Evolutionary conservation across 2,888 invertebrate genomes (phyloP).

Genomic region (Tholera decimalis): DNA sequence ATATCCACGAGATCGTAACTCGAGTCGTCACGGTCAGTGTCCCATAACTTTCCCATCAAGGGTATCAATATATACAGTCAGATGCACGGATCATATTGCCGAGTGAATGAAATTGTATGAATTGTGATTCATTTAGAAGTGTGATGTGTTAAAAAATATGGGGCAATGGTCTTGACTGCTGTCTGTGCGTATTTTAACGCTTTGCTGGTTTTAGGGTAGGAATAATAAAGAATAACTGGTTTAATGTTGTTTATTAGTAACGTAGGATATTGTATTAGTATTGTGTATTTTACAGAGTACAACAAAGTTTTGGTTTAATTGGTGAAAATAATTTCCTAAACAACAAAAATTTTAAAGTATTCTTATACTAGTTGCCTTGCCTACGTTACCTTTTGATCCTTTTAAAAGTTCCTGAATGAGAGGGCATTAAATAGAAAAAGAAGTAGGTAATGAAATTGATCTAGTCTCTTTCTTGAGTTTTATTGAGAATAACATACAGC

Average conservation of each 20-base stretch:
- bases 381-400: too few species aligned
- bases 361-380: too few species aligned
- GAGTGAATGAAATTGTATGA: constrained; percentile 51
- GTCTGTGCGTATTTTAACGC: constrained; percentile 37
- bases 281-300: too few species aligned
- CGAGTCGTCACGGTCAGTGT: constrained; percentile 81
- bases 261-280: too few species aligned
- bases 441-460: too few species aligned
- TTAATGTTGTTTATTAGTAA: neutral
- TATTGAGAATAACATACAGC: too few species aligned
- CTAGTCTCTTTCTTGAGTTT: too few species aligned
- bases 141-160: constrained; percentile 49
- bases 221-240: neutral
- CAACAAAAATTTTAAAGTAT: too few species aligned
- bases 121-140: constrained; percentile 43
- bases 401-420: too few species aligned
- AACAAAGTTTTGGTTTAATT: too few species aligned
- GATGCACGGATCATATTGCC: constrained; percentile 61
- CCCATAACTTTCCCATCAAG: constrained; percentile 81
- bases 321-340: too few species aligned
- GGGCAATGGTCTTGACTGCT: constrained; percentile 36
- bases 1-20: constrained; percentile 79
- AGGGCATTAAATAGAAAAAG: too few species aligned
- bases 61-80: constrained; percentile 70
- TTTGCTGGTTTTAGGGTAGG: constrained; percentile 19